Evolutionary conservation across 2,888 invertebrate genomes (phyloP).

Genomic region (Macropis europaea): DNA sequence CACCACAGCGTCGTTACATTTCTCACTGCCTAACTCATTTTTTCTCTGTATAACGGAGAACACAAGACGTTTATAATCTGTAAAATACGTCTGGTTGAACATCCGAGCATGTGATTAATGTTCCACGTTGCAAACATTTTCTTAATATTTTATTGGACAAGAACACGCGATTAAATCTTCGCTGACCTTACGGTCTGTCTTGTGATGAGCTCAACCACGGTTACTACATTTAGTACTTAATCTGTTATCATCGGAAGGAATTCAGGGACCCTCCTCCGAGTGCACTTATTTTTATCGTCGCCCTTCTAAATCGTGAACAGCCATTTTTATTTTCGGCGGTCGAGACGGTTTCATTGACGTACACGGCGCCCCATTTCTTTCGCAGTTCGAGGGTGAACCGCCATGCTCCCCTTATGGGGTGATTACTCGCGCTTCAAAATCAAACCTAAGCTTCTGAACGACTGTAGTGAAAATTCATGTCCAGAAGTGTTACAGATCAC

Average conservation of each 20-base stretch:
- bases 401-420: constrained; percentile 46
- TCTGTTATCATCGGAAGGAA: constrained; percentile 51
- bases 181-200: not conserved
- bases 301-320: constrained; percentile 38
- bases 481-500: too few species aligned
- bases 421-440: constrained; percentile 46
- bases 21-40: too few species aligned
- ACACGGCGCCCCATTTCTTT: constrained; percentile 40
- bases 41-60: too few species aligned
- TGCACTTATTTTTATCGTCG: constrained; percentile 59
- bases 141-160: not conserved
- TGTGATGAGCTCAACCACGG: not conserved
- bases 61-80: too few species aligned
- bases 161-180: constrained; percentile 21
- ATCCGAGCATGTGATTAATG: not conserved
- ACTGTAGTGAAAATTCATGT: constrained; percentile 3
- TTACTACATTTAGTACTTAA: constrained; percentile 35
- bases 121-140: too few species aligned
- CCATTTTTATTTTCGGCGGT: constrained; percentile 55
- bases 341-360: constrained; percentile 58
- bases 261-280: constrained; percentile 35
- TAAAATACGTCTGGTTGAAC: not conserved
- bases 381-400: constrained; percentile 36
- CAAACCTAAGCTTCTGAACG: constrained; percentile 10
- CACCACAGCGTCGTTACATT: too few species aligned